These are phyloP conservation scores for Pteronotus mesoamericanus DNA, from an alignment of 2,797 vertebrate genomes.

Conservation along the genomic window DNA sequence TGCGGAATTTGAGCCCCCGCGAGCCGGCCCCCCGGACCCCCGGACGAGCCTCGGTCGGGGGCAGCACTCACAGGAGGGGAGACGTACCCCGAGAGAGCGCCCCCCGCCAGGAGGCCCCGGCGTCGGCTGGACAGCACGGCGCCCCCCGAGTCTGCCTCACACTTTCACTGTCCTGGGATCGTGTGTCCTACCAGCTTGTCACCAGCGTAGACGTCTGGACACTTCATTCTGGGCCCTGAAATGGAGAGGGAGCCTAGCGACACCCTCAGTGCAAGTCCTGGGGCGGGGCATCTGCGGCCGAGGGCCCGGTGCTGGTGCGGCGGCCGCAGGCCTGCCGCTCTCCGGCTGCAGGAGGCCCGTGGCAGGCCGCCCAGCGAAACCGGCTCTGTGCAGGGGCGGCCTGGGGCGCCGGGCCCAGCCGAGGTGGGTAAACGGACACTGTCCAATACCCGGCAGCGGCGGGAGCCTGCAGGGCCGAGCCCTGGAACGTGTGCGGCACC, in stretches of 20 bases:
- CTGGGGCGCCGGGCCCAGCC: slow-evolving; percentile 54
- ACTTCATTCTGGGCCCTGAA: slow-evolving; percentile 58
- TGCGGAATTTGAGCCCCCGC: neutral
- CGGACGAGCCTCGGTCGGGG: too few species aligned
- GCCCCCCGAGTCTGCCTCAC: too few species aligned
- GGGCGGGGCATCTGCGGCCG: slow-evolving; percentile 64
- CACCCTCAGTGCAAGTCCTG: slow-evolving; percentile 34
- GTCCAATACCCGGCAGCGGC: neutral
- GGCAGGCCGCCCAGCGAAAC: slow-evolving; percentile 72
- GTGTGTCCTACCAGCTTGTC: neutral
- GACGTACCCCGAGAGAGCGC: too few species aligned
- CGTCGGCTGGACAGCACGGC: too few species aligned
- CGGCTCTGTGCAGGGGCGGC: slow-evolving; percentile 63
- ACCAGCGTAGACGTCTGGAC: neutral
- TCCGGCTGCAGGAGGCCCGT: neutral
- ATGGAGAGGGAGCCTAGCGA: slow-evolving; percentile 39
- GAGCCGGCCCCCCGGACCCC: too few species aligned
- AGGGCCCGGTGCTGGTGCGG: too few species aligned
- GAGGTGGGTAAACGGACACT: neutral
- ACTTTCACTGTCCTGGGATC: neutral
- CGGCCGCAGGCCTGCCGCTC: too few species aligned
- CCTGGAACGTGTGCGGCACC: slow-evolving; percentile 10
- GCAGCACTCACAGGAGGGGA: too few species aligned
- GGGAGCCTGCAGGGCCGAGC: neutral
- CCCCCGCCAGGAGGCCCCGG: too few species aligned